phyloP scores from a whole-genome alignment of 2,888 invertebrate species.

The Agrochola lota region DNA sequence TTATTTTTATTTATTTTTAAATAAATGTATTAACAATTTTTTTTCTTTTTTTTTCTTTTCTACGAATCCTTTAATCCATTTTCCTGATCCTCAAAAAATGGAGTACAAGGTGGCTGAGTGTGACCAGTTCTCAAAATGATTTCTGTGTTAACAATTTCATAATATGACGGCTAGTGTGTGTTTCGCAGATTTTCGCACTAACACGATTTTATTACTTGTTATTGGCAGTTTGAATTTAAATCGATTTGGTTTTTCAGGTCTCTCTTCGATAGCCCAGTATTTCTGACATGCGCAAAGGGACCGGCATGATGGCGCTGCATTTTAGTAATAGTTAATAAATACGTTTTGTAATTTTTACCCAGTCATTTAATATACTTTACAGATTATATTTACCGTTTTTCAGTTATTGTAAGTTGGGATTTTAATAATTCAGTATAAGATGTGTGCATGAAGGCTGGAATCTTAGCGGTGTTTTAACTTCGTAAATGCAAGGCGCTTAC shows the following conservation, averaged over 20 bases:
- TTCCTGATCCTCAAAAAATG: conserved; percentile 8
- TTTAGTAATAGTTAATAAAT: conserved; percentile 4
- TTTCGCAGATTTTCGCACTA: conserved; percentile 53
- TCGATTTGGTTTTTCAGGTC: conserved; percentile 75
- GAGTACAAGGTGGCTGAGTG: background rate
- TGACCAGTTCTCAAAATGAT: conserved; percentile 6
- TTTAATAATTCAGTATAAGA: background rate
- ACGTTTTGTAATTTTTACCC: conserved; percentile 29
- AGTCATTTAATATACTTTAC: conserved; percentile 55
- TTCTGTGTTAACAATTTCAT: conserved; percentile 40
- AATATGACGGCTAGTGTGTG: conserved; percentile 45
- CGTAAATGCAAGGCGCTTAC: background rate
- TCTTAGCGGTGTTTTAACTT: background rate
- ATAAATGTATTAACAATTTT: conserved; percentile 65
- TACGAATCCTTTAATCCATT: background rate
- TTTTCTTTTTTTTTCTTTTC: conserved; percentile 36
- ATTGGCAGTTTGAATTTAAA: conserved; percentile 42
- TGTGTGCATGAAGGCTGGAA: background rate
- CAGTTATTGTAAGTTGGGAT: conserved; percentile 30
- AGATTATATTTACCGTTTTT: conserved; percentile 37
- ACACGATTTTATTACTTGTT: conserved; percentile 32
- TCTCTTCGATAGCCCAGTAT: conserved; percentile 61
- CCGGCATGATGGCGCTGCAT: conserved; percentile 37
- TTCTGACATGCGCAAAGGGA: conserved; percentile 65
- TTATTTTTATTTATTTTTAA: conserved; percentile 73